A percentile compares a stretch with the other conserved stretches of the same genome.
These are phyloP conservation scores for Porites lutea DNA, from an alignment of 64 coral and sea anemone genomes.

Conservation along the genomic window DNA sequence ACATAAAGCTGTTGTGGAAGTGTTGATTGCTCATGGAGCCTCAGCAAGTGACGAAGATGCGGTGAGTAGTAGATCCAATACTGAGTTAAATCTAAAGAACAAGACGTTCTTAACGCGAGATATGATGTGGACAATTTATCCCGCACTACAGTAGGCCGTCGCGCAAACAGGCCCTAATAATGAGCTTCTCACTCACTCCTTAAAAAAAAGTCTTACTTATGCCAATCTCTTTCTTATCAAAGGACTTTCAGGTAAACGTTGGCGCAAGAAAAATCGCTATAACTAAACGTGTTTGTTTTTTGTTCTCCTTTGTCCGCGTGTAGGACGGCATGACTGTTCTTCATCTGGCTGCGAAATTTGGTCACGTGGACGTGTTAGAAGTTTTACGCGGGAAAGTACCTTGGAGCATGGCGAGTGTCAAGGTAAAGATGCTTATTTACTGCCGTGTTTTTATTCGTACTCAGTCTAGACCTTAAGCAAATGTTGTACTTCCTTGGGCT, in stretches of 20 bases:
- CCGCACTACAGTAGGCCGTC: too few species aligned
- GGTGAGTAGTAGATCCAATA: conserved; percentile 35
- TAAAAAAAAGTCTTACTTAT: too few species aligned
- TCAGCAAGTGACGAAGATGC: conserved; percentile 94
- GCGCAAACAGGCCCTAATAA: too few species aligned
- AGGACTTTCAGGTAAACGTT: too few species aligned
- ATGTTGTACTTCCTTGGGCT: too few species aligned
- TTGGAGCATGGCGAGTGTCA: conserved; percentile 97
- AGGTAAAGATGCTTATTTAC: conserved; percentile 40
- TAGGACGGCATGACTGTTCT: conserved; percentile 94
- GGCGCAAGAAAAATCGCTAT: too few species aligned
- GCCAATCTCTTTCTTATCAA: too few species aligned
- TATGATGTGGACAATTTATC: too few species aligned
- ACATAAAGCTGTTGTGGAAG: conserved; percentile 92
- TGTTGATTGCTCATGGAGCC: conserved; percentile 85
- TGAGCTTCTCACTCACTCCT: too few species aligned
- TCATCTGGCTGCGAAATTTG: conserved; percentile 86
- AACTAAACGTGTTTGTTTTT: neutral
- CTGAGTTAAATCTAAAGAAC: too few species aligned
- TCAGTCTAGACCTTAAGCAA: too few species aligned
- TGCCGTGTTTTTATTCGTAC: neutral
- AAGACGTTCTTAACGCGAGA: too few species aligned
- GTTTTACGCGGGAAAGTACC: conserved; percentile 94
- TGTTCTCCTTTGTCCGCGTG: neutral
- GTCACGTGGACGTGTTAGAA: conserved; percentile 91